Base-by-base conservation (phyloP, 2,113 vertebrate species). In the Phaethornis superciliosus region DNA sequence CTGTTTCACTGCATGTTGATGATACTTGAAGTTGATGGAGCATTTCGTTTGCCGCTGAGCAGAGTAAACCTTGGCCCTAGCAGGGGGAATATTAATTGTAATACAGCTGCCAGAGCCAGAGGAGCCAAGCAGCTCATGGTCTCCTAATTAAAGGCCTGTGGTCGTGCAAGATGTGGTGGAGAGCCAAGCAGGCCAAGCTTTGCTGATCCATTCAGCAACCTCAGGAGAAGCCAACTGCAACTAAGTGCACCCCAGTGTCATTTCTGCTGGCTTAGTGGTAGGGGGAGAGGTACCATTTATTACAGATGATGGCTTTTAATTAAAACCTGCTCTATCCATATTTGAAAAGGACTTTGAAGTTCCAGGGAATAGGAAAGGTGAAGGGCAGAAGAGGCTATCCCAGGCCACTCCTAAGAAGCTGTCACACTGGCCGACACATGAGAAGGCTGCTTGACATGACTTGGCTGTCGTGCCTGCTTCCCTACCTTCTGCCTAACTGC, bases 31-130 rank as follows among this genome's bases (percentile, higher is more conserved):
- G 67, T 85, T 91, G 95, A 94, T 68, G 91, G 93, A 94, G 93
- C 15, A 22, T 68, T 95, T 85, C 7, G 8, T n/a, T 52, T 83
- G 68, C 94, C 4, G 7, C 93, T 95, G 91, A 91, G 93, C 3
- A 0, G 47, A 91, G 47, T 85, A 95, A 97, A 95, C 83, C 85
- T 68, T 49, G 71, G 89, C 76, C 89, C 76, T 95, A 76, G 93
- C 91, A 95, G 94, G 85, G 56, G 82, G 79, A 95, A 94, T 78
- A 88, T 83, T 96, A 95, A 95, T 85, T 95, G 95, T 62, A 63
- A 88, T 44, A 80, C 21, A n/a, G 91, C 89, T 94, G 94, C 82
- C 85, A 75, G 93, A 85, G 94, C 78, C 77, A 63, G 64, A 69
- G 91, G 44, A 95, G 91, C 89, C 96, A 91, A 93, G 88, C 85